phyloP scores from a whole-genome alignment of 2,797 vertebrate species.

The Anomalospiza imberbis region DNA sequence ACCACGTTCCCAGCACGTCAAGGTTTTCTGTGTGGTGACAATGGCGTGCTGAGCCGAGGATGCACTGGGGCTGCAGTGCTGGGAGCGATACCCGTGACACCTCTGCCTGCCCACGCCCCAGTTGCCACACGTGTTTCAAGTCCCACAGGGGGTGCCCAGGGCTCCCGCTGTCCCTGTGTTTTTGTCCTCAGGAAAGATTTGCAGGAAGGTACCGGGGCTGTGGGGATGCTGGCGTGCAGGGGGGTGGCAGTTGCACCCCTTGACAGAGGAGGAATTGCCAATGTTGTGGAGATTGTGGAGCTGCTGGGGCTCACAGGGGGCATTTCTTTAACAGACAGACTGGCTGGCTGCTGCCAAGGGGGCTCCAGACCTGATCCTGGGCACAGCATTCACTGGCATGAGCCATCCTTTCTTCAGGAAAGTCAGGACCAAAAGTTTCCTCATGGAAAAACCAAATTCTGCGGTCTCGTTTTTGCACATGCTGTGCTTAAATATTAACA shows the following conservation, averaged over 20 bases:
- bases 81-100: rapidly evolving
- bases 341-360: constrained; percentile 19
- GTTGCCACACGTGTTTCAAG: rapidly evolving
- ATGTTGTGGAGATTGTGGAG: rapidly evolving
- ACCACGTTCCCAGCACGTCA: rapidly evolving
- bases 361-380: rapidly evolving
- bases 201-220: rapidly evolving
- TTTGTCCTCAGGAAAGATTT: neutral
- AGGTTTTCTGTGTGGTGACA: rapidly evolving
- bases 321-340: constrained; percentile 35
- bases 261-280: neutral
- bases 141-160: neutral
- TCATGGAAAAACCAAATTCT: constrained; percentile 57
- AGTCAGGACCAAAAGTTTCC: constrained; percentile 62
- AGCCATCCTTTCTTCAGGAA: neutral
- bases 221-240: rapidly evolving
- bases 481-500: constrained; percentile 86
- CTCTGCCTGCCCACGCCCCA: neutral
- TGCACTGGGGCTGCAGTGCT: neutral
- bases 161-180: rapidly evolving
- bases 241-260: neutral
- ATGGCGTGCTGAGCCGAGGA: rapidly evolving
- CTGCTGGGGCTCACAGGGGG: constrained; percentile 1
- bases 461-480: constrained; percentile 71
- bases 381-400: rapidly evolving